Base-by-base conservation (phyloP, 2,888 invertebrate genomes). In the Craniophora ligustri region DNA sequence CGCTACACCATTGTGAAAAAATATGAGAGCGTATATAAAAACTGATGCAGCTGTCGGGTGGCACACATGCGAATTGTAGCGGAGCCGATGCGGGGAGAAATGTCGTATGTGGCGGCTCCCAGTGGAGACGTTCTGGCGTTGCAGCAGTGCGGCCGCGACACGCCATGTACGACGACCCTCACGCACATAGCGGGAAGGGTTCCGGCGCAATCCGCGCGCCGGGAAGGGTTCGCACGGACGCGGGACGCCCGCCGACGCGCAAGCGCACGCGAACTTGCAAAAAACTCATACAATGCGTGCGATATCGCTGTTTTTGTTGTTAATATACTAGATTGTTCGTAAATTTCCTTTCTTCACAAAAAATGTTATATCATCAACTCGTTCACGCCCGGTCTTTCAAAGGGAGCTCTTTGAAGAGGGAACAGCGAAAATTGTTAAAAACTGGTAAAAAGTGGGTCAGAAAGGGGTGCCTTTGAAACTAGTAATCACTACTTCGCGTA, bases 321-420 rank as follows among this genome's bases (percentile, higher is more conserved):
- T 90, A 93, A 92, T 91, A 91, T 88, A 85, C 83, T 84, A 88
- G 92, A 93, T 92, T 93, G 93, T 92, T 92, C 92, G 92, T 87
- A 86, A 91, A 91, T 92, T 92, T 87, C 84, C 78, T 85, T 88
- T 90, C 86, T 85, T 87, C 77, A 76, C 78, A 90, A 91, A 90
- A 93, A 92, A 90, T 86, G 89, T 93, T 93, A 93, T 93, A 93
- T 93, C 92, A 93, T 93, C 93, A 93, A 93, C 93, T 93, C 93
- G 93, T 93, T 93, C 93, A 93, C 93, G 93, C 93, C 93, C 92
- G 93, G 89, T 71, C 77, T 89, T 93, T 93, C 87, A 91, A 93
- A 88, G 87, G 89, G 89, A 88, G 79, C 85, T 84, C 83, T 87
- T 89, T 88, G 87, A 87, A 90, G 89, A 89, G 92, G 88, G 89